These are phyloP conservation scores for Berghia stephanieae DNA, from an alignment of 1,140 invertebrate genomes.

Conservation along the genomic window DNA sequence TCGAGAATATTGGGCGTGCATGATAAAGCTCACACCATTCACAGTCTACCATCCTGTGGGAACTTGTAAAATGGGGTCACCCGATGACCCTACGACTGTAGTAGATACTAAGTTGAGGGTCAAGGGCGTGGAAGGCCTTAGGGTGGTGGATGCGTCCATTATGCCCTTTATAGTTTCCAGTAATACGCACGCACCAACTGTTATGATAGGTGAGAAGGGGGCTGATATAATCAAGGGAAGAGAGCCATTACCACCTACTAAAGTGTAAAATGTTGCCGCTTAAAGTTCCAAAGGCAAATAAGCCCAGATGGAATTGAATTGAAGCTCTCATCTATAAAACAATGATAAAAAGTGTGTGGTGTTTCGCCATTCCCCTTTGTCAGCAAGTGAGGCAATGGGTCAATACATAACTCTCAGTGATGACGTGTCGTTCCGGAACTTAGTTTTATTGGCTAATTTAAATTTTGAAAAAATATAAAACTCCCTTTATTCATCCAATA, in stretches of 20 bases:
- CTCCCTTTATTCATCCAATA: no score
- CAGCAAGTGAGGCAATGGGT: no score
- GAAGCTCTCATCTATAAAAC: no score
- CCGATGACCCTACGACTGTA: slow-evolving; percentile 51
- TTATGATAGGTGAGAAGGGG: slow-evolving; percentile 71
- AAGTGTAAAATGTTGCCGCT: not conserved
- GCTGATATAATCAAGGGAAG: slow-evolving; percentile 68
- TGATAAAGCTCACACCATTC: slow-evolving; percentile 21
- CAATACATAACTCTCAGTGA: no score
- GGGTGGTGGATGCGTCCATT: slow-evolving; percentile 71
- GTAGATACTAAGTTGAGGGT: slow-evolving; percentile 67
- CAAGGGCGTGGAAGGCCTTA: slow-evolving; percentile 65
- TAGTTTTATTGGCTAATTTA: no score
- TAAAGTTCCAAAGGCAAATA: no score
- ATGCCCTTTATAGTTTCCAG: slow-evolving; percentile 71
- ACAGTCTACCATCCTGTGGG: slow-evolving; percentile 88
- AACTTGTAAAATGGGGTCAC: slow-evolving; percentile 90
- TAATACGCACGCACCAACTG: slow-evolving; percentile 70
- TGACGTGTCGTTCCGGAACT: no score
- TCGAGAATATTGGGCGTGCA: slow-evolving; percentile 60
- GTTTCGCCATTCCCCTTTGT: no score
- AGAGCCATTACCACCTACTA: not conserved
- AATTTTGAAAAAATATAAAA: no score
- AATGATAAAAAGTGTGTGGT: no score
- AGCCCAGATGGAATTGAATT: no score